Evolutionary conservation across 1,140 invertebrate genomes (phyloP), one percentile per base, ranked within the genome.

Genomic region (Sycophila sp.): DNA sequence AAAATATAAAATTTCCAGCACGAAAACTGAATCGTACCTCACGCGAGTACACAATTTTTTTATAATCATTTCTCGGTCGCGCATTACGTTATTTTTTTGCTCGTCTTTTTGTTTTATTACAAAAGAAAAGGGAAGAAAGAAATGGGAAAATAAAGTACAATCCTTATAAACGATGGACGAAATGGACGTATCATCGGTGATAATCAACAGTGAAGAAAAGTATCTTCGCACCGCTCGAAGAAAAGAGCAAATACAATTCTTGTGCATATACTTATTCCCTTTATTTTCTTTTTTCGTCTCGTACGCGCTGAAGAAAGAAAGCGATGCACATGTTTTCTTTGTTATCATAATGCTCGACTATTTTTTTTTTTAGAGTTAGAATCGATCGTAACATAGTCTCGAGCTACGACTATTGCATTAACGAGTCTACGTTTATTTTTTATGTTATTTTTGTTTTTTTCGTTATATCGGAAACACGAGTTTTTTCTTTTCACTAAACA

Each of bases 401-500:
- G 56, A 71, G 32, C 73, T 77, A 78, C 64, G 34, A 71, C 73
- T 79, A 79, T 73, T 69, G 71, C 67, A 68, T 73, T 73, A 67
- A 76, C 70, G 73, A 75, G 42, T 72, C 73, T 78, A 78, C 60
- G 22, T 59, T 71, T 59, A 66, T 59, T 56, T 49, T 65, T 45
- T 55, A 28, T 8, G 51, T 65, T 49, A 40, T 64, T 64, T 65
- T 64, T 56, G 60, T 69, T n/a, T n/a, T n/a, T n/a, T n/a, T n/a
- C n/a, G n/a, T n/a, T n/a, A n/a, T n/a, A n/a, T n/a, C 51, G 49
- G 59, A 73, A 74, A 75, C 70, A 76, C 67, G 72, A 71, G 42
- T 74, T 67, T 63, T 53, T 69, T 73, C 51, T 77, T 75, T 76
- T 75, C 58, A 72, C 81, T 83, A 82, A 82, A 81, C 76, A 78